These are phyloP conservation scores for Lasaia peninsularis DNA, from an alignment of 1,140 invertebrate genomes.

Conservation along the genomic window DNA sequence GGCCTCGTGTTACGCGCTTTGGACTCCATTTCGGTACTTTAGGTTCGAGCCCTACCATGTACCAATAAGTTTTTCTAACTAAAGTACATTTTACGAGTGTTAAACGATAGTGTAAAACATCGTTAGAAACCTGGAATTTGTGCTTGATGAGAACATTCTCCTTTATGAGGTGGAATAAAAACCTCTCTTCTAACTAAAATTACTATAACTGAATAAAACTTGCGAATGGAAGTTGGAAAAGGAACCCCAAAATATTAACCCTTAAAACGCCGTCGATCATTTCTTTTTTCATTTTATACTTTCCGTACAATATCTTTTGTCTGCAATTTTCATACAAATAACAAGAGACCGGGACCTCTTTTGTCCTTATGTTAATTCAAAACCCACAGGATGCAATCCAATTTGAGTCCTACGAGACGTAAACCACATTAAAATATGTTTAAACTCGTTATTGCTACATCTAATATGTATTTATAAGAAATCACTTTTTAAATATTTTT, in stretches of 20 bases:
- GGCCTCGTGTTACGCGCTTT: no score
- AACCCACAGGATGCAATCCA: background rate
- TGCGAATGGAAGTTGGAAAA: background rate
- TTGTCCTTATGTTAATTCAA: background rate
- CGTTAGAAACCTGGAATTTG: no score
- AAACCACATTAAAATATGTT: background rate
- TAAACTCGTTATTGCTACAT: background rate
- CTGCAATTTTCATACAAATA: constrained; percentile 1
- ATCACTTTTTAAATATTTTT: no score
- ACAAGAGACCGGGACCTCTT: background rate
- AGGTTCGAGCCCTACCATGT: no score
- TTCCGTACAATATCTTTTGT: background rate
- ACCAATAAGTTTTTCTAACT: no score
- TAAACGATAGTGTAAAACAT: no score
- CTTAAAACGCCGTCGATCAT: background rate
- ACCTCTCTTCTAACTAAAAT: background rate
- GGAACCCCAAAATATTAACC: background rate
- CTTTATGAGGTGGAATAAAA: no score
- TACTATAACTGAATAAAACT: background rate
- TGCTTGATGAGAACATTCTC: no score
- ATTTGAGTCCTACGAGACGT: background rate
- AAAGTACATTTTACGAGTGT: no score
- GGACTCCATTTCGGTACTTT: no score
- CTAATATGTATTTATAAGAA: no score
- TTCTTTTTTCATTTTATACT: background rate